Base-by-base conservation (phyloP, 2,888 invertebrate genomes). In the Brachylomia viminalis region DNA sequence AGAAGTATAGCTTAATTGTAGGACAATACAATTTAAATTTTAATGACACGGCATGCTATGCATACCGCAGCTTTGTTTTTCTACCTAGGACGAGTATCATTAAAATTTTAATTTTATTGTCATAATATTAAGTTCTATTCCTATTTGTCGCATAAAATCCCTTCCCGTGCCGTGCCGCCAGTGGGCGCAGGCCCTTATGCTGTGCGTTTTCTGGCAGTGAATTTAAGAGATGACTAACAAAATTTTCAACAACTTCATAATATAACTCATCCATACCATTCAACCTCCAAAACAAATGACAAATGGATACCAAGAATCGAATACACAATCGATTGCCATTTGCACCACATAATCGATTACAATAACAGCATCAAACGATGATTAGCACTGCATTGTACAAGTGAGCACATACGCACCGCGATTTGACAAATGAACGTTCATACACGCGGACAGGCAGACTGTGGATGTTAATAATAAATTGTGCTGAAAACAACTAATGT, bases 401-500 rank as follows among this genome's bases (percentile, higher is more conserved):
- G 75, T 73, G 78, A 80, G 72, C 69, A 75, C 78, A 79, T 27
- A 54, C 61, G 61, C 54, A 42, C 15, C 38, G 69, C 54, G 79
- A 77, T 85, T 84, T 91, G 90, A 92, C 90, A 91, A 91, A 92
- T 89, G 90, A 87, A 84, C 87, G 85, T 59, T 85, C 84, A 88
- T 89, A 88, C 89, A 80, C 82, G 86, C 65, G 87, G 87, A 88
- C 86, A 82, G 77, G 80, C 82, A 73, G 84, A 75, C 82, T 69
- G 71, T 81, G 87, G 87, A 89, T 90, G 88, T 89, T 87, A 87
- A 86, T 91, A 89, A 91, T 91, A 90, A 91, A 92, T 91, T 87
- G 88, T 79, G 76, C 73, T 80, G 83, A 82, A 80, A 80, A 79
- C 79, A 76, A 83, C 77, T 86, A 83, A 85, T 84, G 85, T 82